Conservation (phyloP, 2,797 vertebrate genomes). For the Rhabdomys pumilio region DNA sequence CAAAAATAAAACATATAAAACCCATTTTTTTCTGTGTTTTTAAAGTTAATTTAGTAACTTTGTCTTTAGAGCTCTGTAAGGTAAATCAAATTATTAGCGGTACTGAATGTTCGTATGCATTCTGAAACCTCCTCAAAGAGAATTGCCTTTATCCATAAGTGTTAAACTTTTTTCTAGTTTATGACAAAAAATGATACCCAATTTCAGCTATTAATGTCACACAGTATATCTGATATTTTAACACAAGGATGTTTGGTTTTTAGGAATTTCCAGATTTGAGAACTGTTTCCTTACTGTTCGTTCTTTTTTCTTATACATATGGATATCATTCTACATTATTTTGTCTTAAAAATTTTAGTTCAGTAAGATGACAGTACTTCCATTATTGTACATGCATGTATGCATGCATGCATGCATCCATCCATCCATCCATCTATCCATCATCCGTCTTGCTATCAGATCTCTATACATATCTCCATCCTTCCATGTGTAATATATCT, state of each 20-base stretch:
- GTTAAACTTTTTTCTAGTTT: conserved; percentile 77
- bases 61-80: conserved; percentile 64
- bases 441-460: background rate
- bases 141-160: conserved; percentile 79
- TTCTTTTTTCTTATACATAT: background rate
- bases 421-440: no score
- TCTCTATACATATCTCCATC: background rate
- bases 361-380: background rate
- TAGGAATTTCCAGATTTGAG: conserved; percentile 61
- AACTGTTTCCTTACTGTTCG: background rate
- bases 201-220: conserved; percentile 61
- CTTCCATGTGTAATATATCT: background rate
- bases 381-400: background rate
- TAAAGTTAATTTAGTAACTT: conserved; percentile 81
- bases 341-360: background rate
- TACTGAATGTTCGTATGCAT: conserved; percentile 38
- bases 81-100: conserved; percentile 83
- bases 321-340: background rate
- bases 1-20: conserved; percentile 8
- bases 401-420: background rate
- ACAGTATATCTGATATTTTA: conserved; percentile 75
- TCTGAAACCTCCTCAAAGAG: conserved; percentile 76
- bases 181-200: conserved; percentile 62
- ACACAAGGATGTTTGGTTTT: conserved; percentile 27
- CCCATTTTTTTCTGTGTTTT: background rate